These are phyloP conservation scores for Andrena bucephala DNA, from an alignment of 2,888 invertebrate genomes.

Conservation along the genomic window DNA sequence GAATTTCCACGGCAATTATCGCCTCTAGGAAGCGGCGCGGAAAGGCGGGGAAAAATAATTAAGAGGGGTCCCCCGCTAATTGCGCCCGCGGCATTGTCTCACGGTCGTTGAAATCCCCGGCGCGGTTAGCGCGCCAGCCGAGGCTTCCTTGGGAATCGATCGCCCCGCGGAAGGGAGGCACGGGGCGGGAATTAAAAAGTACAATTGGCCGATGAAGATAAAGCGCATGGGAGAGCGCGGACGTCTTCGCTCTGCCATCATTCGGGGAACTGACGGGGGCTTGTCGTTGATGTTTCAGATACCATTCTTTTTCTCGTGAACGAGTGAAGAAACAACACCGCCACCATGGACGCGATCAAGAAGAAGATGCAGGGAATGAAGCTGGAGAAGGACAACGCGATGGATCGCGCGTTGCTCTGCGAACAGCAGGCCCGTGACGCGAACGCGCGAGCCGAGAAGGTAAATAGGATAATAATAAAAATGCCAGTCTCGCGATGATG, in stretches of 20 bases:
- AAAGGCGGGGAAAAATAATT: not conserved
- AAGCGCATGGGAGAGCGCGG: not conserved
- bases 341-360: slow-evolving; percentile 99
- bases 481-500: not conserved
- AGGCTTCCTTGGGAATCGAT: slow-evolving; percentile 40
- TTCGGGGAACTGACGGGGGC: slow-evolving; percentile 5
- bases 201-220: slow-evolving; percentile 16
- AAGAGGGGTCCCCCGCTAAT: slow-evolving; percentile 34
- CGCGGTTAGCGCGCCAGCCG: slow-evolving; percentile 2
- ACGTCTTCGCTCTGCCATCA: not conserved
- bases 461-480: slow-evolving; percentile 68
- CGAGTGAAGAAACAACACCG: slow-evolving; percentile 86
- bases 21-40: not conserved
- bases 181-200: slow-evolving; percentile 31
- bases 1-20: slow-evolving; percentile 52
- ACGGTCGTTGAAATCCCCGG: slow-evolving; percentile 46
- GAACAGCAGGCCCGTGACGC: slow-evolving; percentile 98
- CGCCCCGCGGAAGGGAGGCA: not conserved
- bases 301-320: slow-evolving; percentile 68
- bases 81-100: slow-evolving; percentile 33
- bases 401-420: slow-evolving; percentile 98
- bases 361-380: slow-evolving; percentile 99
- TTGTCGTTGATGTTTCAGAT: slow-evolving; percentile 26
- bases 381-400: slow-evolving; percentile 99
- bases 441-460: slow-evolving; percentile 94